These are phyloP conservation scores for Elegia similella DNA, from an alignment of 2,888 invertebrate genomes.

Conservation along the genomic window DNA sequence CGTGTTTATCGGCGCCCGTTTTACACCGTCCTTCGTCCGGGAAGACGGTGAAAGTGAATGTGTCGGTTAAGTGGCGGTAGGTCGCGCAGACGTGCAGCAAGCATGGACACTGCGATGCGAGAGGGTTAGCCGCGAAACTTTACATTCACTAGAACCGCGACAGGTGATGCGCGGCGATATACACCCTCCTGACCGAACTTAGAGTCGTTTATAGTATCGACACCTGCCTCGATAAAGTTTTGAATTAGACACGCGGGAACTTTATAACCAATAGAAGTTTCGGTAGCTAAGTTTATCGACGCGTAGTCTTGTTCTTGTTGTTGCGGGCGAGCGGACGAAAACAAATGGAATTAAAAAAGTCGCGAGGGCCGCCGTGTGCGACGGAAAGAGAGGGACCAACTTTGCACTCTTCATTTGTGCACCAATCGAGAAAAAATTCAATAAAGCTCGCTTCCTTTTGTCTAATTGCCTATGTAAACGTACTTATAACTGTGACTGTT, in stretches of 20 bases:
- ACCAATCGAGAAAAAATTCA: constrained; percentile 78
- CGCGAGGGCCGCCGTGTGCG: constrained; percentile 48
- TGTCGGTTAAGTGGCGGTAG: constrained; percentile 50
- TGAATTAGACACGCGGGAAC: constrained; percentile 45
- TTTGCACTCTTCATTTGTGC: constrained; percentile 74
- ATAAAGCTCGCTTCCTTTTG: constrained; percentile 75
- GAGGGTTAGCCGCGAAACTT: constrained; percentile 68
- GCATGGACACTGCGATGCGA: constrained; percentile 45
- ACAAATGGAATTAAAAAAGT: constrained; percentile 61
- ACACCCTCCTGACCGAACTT: constrained; percentile 37
- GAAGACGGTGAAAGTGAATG: constrained; percentile 63
- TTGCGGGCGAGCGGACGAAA: constrained; percentile 38
- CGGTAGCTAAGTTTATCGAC: constrained; percentile 27
- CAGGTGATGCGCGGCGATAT: constrained; percentile 50
- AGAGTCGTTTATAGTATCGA: constrained; percentile 39
- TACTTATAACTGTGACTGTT: constrained; percentile 59
- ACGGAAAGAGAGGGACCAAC: constrained; percentile 64
- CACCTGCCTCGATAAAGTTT: constrained; percentile 47
- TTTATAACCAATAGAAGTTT: constrained; percentile 39
- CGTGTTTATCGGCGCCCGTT: constrained; percentile 69
- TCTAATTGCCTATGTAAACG: constrained; percentile 75
- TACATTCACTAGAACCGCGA: constrained; percentile 51
- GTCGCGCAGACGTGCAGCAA: constrained; percentile 50
- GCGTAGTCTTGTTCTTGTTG: constrained; percentile 28
- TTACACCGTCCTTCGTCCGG: constrained; percentile 62